These are phyloP conservation scores for Hepsetus odoe DNA, from an alignment of 2,113 vertebrate species.

Conservation along the genomic window DNA sequence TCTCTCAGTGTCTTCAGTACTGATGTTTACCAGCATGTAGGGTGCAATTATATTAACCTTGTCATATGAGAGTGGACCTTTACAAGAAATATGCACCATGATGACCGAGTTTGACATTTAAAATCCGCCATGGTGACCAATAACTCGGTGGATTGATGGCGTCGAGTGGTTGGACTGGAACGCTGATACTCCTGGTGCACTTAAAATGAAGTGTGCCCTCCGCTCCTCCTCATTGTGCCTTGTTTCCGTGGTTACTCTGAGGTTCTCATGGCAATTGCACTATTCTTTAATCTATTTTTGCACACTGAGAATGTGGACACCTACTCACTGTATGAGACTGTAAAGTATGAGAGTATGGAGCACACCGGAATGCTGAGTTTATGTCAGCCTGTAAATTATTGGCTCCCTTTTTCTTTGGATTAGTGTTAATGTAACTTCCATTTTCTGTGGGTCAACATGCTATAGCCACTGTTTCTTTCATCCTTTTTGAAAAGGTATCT, in stretches of 20 bases:
- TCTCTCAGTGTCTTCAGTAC: neutral
- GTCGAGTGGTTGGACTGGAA: neutral
- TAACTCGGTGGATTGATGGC: slow-evolving; percentile 1
- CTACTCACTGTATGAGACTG: slow-evolving; percentile 12
- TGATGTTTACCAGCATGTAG: neutral
- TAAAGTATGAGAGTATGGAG: slow-evolving; percentile 1
- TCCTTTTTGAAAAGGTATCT: neutral
- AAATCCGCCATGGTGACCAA: neutral
- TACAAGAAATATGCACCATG: neutral
- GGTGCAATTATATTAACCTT: slow-evolving; percentile 3
- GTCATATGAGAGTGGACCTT: slow-evolving; percentile 8
- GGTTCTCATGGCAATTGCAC: neutral
- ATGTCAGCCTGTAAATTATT: neutral
- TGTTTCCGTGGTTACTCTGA: slow-evolving; percentile 41
- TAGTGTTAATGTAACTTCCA: neutral
- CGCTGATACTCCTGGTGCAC: slow-evolving; percentile 7
- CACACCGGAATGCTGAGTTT: slow-evolving; percentile 6
- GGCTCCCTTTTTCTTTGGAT: neutral
- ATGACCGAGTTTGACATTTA: slow-evolving; percentile 10
- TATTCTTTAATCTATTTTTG: slow-evolving; percentile 44
- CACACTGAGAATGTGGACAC: slow-evolving; percentile 32
- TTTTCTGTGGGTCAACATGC: neutral
- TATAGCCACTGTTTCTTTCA: neutral
- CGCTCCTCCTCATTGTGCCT: slow-evolving; percentile 19
- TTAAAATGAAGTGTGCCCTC: slow-evolving; percentile 28